phyloP scores from a whole-genome alignment of 2,797 vertebrate species.

The Cheracebus regulus region DNA sequence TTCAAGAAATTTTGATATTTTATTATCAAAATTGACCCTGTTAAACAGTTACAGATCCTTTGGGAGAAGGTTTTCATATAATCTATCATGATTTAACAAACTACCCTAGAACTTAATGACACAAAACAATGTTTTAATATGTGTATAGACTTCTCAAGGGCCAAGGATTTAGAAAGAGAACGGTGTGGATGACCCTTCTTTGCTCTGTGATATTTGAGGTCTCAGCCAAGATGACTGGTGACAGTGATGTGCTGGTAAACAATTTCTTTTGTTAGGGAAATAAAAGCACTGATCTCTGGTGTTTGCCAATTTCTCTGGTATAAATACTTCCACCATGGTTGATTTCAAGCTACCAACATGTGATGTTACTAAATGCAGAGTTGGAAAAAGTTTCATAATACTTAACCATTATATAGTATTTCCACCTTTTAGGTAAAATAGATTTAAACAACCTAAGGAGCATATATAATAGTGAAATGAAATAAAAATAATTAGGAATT shows the following conservation, averaged over 20 bases:
- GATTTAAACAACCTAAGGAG: background rate
- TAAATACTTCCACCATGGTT: background rate
- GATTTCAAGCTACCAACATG: background rate
- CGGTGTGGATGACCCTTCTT: background rate
- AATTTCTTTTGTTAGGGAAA: background rate
- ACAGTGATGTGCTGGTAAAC: background rate
- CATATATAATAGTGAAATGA: background rate
- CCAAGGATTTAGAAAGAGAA: background rate
- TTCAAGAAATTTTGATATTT: background rate
- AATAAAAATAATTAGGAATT: background rate
- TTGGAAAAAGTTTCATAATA: background rate
- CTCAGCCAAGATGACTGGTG: background rate
- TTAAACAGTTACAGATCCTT: background rate
- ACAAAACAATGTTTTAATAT: background rate
- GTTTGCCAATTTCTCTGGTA: background rate
- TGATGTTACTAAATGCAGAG: background rate
- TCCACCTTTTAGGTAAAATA: background rate
- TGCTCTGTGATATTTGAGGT: background rate
- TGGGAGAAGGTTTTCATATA: background rate
- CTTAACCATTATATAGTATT: background rate
- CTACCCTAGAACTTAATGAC: background rate
- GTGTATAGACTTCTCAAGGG: background rate
- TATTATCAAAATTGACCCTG: background rate
- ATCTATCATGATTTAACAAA: background rate
- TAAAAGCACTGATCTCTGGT: background rate